Evolutionary conservation across 1,140 invertebrate species (phyloP), one percentile per base, ranked within the genome.

Genomic region (Semibalanus balanoides): DNA sequence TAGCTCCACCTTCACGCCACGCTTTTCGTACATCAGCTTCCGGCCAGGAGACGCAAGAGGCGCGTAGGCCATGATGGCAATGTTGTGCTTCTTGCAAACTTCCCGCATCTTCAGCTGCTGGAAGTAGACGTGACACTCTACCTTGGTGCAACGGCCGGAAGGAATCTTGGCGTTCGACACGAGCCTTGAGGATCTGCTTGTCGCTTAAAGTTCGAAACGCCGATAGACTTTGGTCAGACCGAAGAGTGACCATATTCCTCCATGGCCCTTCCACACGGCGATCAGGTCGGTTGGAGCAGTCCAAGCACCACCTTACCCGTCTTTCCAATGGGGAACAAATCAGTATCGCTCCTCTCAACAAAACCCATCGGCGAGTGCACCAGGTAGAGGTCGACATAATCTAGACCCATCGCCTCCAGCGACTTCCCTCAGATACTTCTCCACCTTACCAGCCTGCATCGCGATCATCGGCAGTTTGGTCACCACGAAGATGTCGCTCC

Each of bases 311-410:
- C 14, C 22, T 64, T 64, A 14, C 51, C n/a, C 51, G 22, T 64
- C 22, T 1, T 64, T n/a, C n/a, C 14, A 7, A 25, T 22, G 11
- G 51, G 51, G 22, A 64, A 64, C 7, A 25, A 1, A 19, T 64
- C 51, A 1, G 51, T 19, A 7, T 64, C 51, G 22, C 51, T 64
- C 22, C 51, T 64, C 51, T 72, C 70, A 11, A 30, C 70, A 19
- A 81, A 80, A 0, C 80, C 78, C 73, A 79, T 76, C 0, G 94
- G 93, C 35, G 88, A 88, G 79, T 96, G 93, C 75, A 95, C 87
- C 19, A 96, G 84, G 82, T 94, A 95, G 76, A 96, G 85, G 81
- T 96, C 94, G 3, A 96, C 83, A 81, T 95, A 96, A 76, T 91
- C 88, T 75, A 93, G 81, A 78, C 90, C 87, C 27, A 95, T 83